phyloP scores from a whole-genome alignment of 2,888 invertebrate species.

The Melolontha melolontha region DNA sequence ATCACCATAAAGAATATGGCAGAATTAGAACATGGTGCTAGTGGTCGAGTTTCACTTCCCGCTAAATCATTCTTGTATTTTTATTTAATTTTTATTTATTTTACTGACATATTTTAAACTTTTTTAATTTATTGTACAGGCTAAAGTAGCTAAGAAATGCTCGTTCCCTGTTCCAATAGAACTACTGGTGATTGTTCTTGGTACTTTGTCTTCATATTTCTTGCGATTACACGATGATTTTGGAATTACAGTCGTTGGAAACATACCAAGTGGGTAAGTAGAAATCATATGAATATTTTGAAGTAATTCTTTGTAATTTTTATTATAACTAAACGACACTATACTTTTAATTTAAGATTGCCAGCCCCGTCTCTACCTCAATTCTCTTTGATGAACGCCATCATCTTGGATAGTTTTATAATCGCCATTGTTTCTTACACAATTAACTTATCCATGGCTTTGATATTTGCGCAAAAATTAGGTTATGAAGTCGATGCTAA shows the following conservation, averaged over 20 bases:
- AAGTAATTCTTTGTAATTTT: neutral
- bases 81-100: too few relatives aligned
- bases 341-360: conserved; percentile 64
- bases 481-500: conserved; percentile 78
- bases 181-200: conserved; percentile 76
- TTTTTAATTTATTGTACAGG: conserved; percentile 64
- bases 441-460: conserved; percentile 79
- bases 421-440: conserved; percentile 80
- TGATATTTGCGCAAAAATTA: conserved; percentile 79
- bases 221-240: conserved; percentile 67
- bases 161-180: conserved; percentile 82
- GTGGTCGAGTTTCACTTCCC: too few relatives aligned
- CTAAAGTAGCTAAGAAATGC: conserved; percentile 70
- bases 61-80: too few relatives aligned
- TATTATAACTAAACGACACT: too few relatives aligned
- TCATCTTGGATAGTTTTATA: conserved; percentile 73
- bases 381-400: conserved; percentile 68
- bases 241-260: conserved; percentile 72
- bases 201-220: conserved; percentile 75
- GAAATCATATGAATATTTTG: conserved; percentile 17
- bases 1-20: too few relatives aligned
- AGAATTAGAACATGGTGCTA: too few relatives aligned
- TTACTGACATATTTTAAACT: too few relatives aligned
- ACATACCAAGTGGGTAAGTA: conserved; percentile 76
- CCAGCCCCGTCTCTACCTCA: conserved; percentile 72